These are phyloP conservation scores for Xestia rhomboidea DNA, from an alignment of 2,888 invertebrate genomes.

Conservation along the genomic window DNA sequence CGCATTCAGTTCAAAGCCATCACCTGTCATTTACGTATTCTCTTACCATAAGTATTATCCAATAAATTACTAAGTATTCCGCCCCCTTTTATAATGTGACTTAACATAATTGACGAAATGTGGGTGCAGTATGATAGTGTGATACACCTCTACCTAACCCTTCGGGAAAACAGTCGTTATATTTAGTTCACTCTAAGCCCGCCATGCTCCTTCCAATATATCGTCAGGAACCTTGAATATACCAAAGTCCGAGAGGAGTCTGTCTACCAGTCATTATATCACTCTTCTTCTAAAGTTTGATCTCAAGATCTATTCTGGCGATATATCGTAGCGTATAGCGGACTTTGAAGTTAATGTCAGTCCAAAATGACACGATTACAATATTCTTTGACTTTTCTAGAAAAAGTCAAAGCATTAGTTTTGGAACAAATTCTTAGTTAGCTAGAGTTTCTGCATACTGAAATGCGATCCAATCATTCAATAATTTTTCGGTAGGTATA, in stretches of 20 bases:
- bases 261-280: neutral
- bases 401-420: constrained; percentile 40
- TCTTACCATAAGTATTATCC: neutral
- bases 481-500: neutral
- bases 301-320: constrained; percentile 5
- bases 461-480: neutral
- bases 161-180: too few relatives aligned
- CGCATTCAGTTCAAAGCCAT: neutral
- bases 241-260: neutral
- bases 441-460: neutral
- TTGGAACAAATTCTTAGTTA: constrained; percentile 7
- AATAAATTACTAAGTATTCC: neutral
- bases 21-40: neutral
- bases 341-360: constrained; percentile 4
- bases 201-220: constrained; percentile 2
- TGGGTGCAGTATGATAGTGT: neutral
- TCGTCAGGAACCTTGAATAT: neutral
- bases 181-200: neutral
- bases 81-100: neutral
- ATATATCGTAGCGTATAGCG: constrained; percentile 19
- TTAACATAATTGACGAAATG: neutral
- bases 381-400: constrained; percentile 45
- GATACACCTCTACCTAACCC: neutral
- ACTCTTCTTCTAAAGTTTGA: neutral
- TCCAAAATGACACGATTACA: constrained; percentile 11